These are phyloP conservation scores for Nannospalax galili DNA, from an alignment of 2,113 vertebrate species.

Conservation along the genomic window DNA sequence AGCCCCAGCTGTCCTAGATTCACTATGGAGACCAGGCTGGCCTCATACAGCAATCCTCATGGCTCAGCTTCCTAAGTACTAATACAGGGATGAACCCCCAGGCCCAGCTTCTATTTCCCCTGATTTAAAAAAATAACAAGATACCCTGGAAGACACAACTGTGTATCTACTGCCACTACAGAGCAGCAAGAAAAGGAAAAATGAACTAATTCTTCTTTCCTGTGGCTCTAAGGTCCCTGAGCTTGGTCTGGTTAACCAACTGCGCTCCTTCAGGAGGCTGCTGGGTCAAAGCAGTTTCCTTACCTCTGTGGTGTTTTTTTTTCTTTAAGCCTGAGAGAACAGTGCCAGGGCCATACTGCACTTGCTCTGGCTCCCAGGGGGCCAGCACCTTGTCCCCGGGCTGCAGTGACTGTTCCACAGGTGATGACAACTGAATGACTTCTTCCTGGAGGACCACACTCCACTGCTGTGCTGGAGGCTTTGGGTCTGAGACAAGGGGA, in stretches of 20 bases:
- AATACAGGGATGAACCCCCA: not conserved
- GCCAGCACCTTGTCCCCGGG: constrained; percentile 92
- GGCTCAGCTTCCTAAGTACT: not conserved
- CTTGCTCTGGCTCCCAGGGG: constrained; percentile 87
- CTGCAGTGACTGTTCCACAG: constrained; percentile 78
- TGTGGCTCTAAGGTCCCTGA: not conserved
- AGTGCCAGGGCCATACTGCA: constrained; percentile 89
- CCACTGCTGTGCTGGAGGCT: constrained; percentile 67
- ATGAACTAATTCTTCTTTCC: not conserved
- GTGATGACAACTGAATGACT: constrained; percentile 84
- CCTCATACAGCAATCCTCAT: not conserved
- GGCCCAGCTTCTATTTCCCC: not conserved
- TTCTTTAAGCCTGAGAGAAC: constrained; percentile 84
- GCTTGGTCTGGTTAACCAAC: not conserved
- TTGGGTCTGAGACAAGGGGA: constrained; percentile 59
- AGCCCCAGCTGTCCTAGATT: too few species aligned
- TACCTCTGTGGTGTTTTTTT: constrained; percentile 86
- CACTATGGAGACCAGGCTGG: not conserved
- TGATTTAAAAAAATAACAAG: not conserved
- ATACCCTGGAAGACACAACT: not conserved
- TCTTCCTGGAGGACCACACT: constrained; percentile 85
- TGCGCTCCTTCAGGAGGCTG: not conserved
- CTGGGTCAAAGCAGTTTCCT: not conserved
- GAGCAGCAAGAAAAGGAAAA: not conserved
- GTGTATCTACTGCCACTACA: not conserved